Evolutionary conservation across 2,113 vertebrate species (phyloP).

Genomic region (Urocolius indicus): DNA sequence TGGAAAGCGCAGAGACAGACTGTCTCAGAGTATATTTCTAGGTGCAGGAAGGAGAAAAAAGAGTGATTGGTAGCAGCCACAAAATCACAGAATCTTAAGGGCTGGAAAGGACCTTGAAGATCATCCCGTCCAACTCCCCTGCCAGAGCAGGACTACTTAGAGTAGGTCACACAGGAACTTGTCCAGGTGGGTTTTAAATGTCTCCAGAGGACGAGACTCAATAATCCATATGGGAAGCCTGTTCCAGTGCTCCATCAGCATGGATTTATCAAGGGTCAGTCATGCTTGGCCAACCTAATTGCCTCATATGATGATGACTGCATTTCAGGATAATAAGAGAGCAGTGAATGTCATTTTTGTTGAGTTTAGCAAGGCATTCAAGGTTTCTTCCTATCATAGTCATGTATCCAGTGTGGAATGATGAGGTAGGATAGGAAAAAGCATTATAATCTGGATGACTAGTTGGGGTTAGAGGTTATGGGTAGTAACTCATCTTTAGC

Average conservation of each 20-base stretch:
- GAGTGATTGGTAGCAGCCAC: not conserved
- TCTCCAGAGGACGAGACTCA: no score
- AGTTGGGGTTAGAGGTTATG: not conserved
- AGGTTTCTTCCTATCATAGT: not conserved
- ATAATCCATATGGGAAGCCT: no score
- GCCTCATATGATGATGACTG: not conserved
- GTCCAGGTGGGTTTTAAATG: no score
- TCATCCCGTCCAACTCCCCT: no score
- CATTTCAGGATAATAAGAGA: not conserved
- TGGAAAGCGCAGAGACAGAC: fast-evolving
- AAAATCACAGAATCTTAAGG: no score
- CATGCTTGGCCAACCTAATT: not conserved
- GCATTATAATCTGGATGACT: not conserved
- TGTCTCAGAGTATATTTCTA: not conserved
- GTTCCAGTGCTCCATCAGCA: no score
- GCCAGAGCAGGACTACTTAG: no score
- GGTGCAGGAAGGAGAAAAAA: not conserved
- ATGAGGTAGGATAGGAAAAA: not conserved
- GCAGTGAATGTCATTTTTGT: not conserved
- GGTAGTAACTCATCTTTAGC: not conserved
- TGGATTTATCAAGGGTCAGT: not conserved
- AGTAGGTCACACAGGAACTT: no score
- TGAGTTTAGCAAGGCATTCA: not conserved
- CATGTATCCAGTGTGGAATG: not conserved
- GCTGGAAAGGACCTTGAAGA: no score